Evolutionary conservation across 2,888 invertebrate genomes (phyloP).

Genomic region (Synergus umbraculus): DNA sequence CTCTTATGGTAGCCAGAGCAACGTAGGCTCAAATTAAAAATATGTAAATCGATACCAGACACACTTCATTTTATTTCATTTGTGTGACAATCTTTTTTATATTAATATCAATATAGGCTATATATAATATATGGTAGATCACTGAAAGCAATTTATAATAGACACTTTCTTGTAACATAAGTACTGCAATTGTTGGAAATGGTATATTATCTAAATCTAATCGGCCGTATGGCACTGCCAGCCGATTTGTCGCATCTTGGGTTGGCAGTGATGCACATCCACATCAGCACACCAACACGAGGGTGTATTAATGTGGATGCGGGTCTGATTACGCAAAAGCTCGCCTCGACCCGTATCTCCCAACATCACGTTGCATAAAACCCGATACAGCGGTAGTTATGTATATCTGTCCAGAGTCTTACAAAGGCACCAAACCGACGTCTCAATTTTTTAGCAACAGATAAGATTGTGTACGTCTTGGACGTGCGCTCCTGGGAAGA

Average conservation of each 20-base stretch:
- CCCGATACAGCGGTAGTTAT: conserved; percentile 69
- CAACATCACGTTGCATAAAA: conserved; percentile 68
- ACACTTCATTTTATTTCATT: not conserved
- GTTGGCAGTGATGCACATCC: conserved; percentile 33
- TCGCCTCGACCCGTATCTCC: conserved; percentile 63
- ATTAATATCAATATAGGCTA: not conserved
- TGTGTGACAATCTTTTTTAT: not conserved
- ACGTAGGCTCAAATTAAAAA: conserved; percentile 53
- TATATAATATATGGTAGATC: no score
- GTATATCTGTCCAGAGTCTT: conserved; percentile 67
- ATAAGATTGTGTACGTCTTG: conserved; percentile 68
- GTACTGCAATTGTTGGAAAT: not conserved
- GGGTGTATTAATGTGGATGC: conserved; percentile 61
- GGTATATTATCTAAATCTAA: conserved; percentile 13
- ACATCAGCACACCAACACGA: conserved; percentile 22
- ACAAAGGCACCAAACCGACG: conserved; percentile 71
- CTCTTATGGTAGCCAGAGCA: conserved; percentile 55
- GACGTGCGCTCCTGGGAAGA: conserved; percentile 44
- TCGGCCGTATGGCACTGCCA: not conserved
- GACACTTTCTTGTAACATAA: not conserved
- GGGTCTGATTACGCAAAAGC: conserved; percentile 72
- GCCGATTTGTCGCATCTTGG: conserved; percentile 35
- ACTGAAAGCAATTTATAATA: no score
- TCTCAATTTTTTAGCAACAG: conserved; percentile 72
- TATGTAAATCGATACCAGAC: conserved; percentile 50